These are phyloP conservation scores for Pocillopora damicornis DNA, from an alignment of 64 coral and sea anemone species.

Conservation along the genomic window DNA sequence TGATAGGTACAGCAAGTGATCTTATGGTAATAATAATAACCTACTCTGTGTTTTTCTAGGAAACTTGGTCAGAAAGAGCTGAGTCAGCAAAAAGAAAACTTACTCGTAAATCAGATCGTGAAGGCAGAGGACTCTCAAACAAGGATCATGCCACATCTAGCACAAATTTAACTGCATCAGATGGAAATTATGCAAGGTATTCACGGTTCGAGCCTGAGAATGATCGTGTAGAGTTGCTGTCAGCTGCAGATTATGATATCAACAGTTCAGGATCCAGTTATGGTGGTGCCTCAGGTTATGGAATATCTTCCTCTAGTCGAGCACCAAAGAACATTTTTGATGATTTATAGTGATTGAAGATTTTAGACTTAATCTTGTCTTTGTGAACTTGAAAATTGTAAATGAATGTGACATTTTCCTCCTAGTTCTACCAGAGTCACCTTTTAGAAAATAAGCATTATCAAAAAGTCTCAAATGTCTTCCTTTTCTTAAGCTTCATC, in stretches of 20 bases:
- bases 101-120: constrained; percentile 56
- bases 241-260: constrained; percentile 77
- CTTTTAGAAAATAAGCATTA: background rate
- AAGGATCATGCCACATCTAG: constrained; percentile 74
- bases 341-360: constrained; percentile 65
- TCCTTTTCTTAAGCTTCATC: too few relatives aligned
- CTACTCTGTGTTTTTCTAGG: constrained; percentile 23
- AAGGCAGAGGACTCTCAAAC: constrained; percentile 1
- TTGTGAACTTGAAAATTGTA: background rate
- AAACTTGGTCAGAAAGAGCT: constrained; percentile 84
- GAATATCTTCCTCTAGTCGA: constrained; percentile 58
- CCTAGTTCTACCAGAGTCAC: background rate
- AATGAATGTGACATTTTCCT: background rate
- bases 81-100: constrained; percentile 81
- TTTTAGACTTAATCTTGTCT: background rate
- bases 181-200: constrained; percentile 75
- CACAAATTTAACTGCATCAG: constrained; percentile 71
- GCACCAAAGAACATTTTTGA: constrained; percentile 95
- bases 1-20: background rate
- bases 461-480: too few relatives aligned
- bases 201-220: constrained; percentile 73
- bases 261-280: constrained; percentile 28
- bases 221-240: constrained; percentile 88
- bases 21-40: background rate
- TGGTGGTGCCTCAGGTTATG: constrained; percentile 45